These are phyloP conservation scores for Ptychobarbus kaznakovi DNA, from an alignment of 2,797 vertebrate genomes.

Conservation along the genomic window DNA sequence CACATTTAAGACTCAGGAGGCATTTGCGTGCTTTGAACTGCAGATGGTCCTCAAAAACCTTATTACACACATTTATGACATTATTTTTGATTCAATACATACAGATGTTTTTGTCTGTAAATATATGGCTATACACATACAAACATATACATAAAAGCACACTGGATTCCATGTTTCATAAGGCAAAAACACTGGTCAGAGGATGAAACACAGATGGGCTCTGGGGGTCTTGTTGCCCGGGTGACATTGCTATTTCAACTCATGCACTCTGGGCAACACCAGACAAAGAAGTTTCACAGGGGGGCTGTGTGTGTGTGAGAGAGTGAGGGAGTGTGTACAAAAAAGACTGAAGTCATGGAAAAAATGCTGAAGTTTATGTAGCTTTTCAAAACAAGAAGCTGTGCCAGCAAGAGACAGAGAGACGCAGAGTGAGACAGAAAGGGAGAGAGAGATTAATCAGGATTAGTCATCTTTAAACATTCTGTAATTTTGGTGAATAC, in stretches of 20 bases:
- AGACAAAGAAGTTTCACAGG: conserved; percentile 56
- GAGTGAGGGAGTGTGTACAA: conserved; percentile 45
- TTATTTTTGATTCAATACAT: background rate
- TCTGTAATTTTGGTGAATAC: background rate
- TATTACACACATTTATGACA: background rate
- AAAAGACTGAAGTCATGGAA: conserved; percentile 83
- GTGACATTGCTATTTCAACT: conserved; percentile 57
- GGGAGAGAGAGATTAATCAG: conserved; percentile 17
- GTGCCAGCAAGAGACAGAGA: conserved; percentile 51
- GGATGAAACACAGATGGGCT: background rate
- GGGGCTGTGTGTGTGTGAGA: conserved; percentile 43
- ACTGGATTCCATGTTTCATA: conserved; percentile 37
- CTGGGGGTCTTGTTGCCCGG: conserved; percentile 53
- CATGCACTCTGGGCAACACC: conserved; percentile 50
- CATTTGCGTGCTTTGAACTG: background rate
- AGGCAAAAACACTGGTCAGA: conserved; percentile 23
- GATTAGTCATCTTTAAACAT: conserved; percentile 26
- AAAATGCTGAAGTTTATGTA: conserved; percentile 81
- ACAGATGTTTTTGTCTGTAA: background rate
- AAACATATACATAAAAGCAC: background rate
- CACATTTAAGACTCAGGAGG: background rate
- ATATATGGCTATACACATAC: background rate
- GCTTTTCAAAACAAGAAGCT: conserved; percentile 78
- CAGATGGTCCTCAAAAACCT: background rate
- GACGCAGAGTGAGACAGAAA: conserved; percentile 15